Conservation (phyloP, 2,113 vertebrate species). For the Dipodomys spectabilis region DNA sequence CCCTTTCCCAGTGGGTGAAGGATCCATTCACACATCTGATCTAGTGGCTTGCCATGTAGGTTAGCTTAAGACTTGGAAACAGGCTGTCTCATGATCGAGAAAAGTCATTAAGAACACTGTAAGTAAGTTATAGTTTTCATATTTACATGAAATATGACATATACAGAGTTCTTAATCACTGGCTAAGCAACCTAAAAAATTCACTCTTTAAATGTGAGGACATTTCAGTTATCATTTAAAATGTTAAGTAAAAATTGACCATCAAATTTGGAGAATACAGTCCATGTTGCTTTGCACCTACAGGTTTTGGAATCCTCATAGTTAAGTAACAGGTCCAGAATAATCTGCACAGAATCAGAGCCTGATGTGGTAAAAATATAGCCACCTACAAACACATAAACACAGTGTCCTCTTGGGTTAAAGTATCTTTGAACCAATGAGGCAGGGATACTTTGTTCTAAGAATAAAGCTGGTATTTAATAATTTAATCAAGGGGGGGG, state of each 20-base stretch:
- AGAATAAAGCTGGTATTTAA: conserved; percentile 6
- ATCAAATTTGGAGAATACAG: conserved; percentile 31
- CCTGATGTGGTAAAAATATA: neutral
- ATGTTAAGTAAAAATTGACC: conserved; percentile 59
- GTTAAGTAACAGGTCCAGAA: conserved; percentile 15
- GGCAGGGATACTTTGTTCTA: conserved; percentile 22
- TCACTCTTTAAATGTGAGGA: conserved; percentile 57
- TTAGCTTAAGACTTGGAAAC: conserved; percentile 44
- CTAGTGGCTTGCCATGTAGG: neutral
- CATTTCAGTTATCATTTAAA: conserved; percentile 54
- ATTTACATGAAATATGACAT: conserved; percentile 55
- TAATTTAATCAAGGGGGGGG: conserved; percentile 33
- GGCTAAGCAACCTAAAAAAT: neutral
- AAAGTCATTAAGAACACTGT: conserved; percentile 5
- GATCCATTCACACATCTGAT: neutral
- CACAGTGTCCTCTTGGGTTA: neutral
- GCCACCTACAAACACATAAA: neutral
- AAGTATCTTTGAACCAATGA: neutral
- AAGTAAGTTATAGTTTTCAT: conserved; percentile 55
- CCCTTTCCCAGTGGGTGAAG: conserved; percentile 4
- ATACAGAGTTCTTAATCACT: conserved; percentile 44
- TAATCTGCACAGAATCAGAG: conserved; percentile 22
- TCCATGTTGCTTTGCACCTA: neutral
- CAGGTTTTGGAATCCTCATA: neutral
- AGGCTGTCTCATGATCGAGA: neutral